A percentile compares a stretch with the other conserved stretches of the same genome.
Conservation (phyloP, 1,140 invertebrate species). For the Anoplolepis gracilipes region DNA sequence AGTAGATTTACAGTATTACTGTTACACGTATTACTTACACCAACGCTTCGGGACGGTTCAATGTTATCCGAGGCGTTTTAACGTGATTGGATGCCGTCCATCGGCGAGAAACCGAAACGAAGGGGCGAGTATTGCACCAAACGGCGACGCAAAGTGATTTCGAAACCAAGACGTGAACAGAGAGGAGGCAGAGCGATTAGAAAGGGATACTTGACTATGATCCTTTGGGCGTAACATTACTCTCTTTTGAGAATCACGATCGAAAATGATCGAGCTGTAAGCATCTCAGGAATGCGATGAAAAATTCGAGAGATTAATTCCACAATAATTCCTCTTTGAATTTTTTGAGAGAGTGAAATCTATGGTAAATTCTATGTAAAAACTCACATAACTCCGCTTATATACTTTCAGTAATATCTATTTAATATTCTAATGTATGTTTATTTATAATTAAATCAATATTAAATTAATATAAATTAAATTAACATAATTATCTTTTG, state of each 20-base stretch:
- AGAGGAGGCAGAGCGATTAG: conserved; percentile 7
- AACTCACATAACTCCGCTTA: neutral
- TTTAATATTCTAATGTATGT: neutral
- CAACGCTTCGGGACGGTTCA: conserved; percentile 17
- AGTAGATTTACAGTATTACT: conserved; percentile 10
- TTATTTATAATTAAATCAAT: neutral
- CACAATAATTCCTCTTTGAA: neutral
- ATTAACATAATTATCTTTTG: no score
- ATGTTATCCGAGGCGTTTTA: conserved; percentile 53
- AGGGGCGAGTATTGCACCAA: conserved; percentile 8
- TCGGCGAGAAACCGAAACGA: conserved; percentile 12
- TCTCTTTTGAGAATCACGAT: conserved; percentile 32
- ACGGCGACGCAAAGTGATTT: conserved; percentile 38
- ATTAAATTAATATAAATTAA: no score
- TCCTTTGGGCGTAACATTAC: conserved; percentile 13
- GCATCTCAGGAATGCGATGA: conserved; percentile 16
- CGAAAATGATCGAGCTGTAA: neutral
- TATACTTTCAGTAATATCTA: neutral
- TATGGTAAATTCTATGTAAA: no score
- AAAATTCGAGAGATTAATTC: conserved; percentile 26
- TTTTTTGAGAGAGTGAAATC: neutral
- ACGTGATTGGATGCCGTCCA: conserved; percentile 44
- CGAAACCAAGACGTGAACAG: neutral
- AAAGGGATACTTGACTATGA: conserved; percentile 26
- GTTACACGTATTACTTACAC: conserved; percentile 33